Base-by-base conservation (phyloP, 2,797 vertebrate species). In the Silurus lanzhouensis region DNA sequence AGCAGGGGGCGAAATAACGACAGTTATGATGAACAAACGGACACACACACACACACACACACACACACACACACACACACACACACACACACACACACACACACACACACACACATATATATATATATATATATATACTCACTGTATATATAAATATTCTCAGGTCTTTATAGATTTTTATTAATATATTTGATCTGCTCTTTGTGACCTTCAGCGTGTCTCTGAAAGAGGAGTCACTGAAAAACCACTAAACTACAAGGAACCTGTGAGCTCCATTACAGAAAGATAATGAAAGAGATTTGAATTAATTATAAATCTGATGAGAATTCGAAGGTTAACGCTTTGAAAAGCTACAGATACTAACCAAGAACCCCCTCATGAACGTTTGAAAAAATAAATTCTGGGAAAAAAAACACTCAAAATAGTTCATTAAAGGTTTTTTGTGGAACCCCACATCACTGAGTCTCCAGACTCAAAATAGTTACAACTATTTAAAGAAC, bases 1-100 rank as follows among this genome's bases (percentile, higher is more conserved):
- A 84, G 68, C 31, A 87, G 86, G 77, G 76, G 82, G 68, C 27
- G 82, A 7, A 80, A 75, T 12, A 84, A 74, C 57, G 38, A 25
- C 14, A 70, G 7, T 60, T 76, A 64, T 66, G 44, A 12, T 52
- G 19, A 64, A 61, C 17, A 64, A 20, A n/a, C 48, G 6, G 48
- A 10, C 48, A 52, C 48, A 52, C 6, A 52, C 38, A 61, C 14
- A 60, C 58, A 61, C 60, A 19, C 38, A 38, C 38, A 38, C 38
- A 38, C 38, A 38, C 38, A 38, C 38, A 38, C 38, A 38, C 38
- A 38, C 38, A 5, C 38, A 38, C 38, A 0, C 55, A 9, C 48
- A 0, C 7, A 2, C 48, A 9, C 48, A 10, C 6, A 8, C 58
- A 19, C 58, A 19, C 58, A 19, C 58, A 60, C 58, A 60, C 58